Conservation (phyloP, 2,113 vertebrate genomes). For the Varanus salvator region DNA sequence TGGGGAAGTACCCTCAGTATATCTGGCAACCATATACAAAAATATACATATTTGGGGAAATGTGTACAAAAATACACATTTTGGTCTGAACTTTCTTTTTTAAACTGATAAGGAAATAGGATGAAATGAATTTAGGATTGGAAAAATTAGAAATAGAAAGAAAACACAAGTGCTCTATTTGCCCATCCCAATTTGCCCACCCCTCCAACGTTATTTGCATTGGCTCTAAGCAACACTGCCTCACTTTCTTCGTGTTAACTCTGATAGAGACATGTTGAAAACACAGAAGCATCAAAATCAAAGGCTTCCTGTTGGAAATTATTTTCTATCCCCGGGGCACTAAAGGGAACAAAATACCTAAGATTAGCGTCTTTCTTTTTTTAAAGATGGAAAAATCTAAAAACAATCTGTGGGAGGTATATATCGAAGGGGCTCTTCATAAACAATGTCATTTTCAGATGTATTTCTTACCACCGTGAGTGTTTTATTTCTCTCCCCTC, state of each 20-base stretch:
- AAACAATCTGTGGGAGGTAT: slow-evolving; percentile 56
- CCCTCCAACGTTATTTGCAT: neutral
- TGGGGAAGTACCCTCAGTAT: too few species aligned
- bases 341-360: slow-evolving; percentile 59
- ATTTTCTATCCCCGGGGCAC: slow-evolving; percentile 70
- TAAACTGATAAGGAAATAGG: too few species aligned
- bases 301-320: slow-evolving; percentile 85
- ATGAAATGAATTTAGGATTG: too few species aligned
- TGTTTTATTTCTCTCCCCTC: slow-evolving; percentile 22
- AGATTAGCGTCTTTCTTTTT: slow-evolving; percentile 51
- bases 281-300: slow-evolving; percentile 74
- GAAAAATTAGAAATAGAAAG: too few species aligned
- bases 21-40: too few species aligned
- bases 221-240: slow-evolving; percentile 20
- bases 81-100: too few species aligned
- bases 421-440: slow-evolving; percentile 39
- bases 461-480: slow-evolving; percentile 7
- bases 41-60: too few species aligned
- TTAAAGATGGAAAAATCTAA: slow-evolving; percentile 17
- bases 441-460: slow-evolving; percentile 26
- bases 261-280: slow-evolving; percentile 53
- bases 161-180: too few species aligned
- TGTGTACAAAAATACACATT: too few species aligned
- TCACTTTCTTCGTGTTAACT: slow-evolving; percentile 12
- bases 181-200: too few species aligned